A percentile compares a stretch with the other conserved stretches of the same genome.
Conservation (phyloP, 2,113 vertebrate species). For the Microtus pennsylvanicus region DNA sequence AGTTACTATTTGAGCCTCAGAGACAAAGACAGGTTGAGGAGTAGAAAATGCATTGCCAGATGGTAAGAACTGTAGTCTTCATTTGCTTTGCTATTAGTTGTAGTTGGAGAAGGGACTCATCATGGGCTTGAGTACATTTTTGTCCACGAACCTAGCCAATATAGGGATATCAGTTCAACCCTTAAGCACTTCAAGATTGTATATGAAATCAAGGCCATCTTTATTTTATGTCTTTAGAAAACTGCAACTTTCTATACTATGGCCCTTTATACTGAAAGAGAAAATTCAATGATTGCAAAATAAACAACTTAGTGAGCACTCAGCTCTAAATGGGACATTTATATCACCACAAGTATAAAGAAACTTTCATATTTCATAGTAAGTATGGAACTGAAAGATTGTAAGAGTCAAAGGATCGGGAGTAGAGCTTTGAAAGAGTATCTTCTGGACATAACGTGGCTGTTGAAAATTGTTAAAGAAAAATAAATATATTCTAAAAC, state of each 20-base stretch:
- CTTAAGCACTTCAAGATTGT: not conserved
- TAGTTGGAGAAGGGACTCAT: not conserved
- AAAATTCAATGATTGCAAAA: slow-evolving; percentile 66
- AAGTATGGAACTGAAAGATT: no score
- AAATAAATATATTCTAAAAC: not conserved
- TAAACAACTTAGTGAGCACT: slow-evolving; percentile 1
- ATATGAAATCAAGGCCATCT: slow-evolving; percentile 4
- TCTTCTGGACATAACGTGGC: not conserved
- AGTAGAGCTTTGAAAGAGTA: not conserved
- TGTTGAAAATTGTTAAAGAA: not conserved
- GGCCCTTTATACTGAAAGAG: slow-evolving; percentile 37
- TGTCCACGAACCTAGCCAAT: not conserved
- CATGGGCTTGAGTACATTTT: slow-evolving; percentile 49
- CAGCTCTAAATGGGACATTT: not conserved
- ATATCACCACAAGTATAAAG: not conserved
- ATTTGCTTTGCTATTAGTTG: slow-evolving; percentile 33
- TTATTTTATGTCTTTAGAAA: slow-evolving; percentile 64
- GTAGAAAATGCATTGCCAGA: not conserved
- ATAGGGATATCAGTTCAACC: slow-evolving; percentile 38
- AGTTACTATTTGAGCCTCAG: slow-evolving; percentile 10
- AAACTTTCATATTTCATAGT: not conserved
- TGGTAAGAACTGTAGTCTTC: not conserved
- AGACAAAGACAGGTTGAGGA: not conserved
- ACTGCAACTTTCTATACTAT: slow-evolving; percentile 60
- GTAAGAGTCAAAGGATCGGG: not conserved